Percentiles rank a stretch among this genome's conserved stretches.
phyloP scores from a whole-genome alignment of 2,797 vertebrate species.

The Epinephelus malabaricus region DNA sequence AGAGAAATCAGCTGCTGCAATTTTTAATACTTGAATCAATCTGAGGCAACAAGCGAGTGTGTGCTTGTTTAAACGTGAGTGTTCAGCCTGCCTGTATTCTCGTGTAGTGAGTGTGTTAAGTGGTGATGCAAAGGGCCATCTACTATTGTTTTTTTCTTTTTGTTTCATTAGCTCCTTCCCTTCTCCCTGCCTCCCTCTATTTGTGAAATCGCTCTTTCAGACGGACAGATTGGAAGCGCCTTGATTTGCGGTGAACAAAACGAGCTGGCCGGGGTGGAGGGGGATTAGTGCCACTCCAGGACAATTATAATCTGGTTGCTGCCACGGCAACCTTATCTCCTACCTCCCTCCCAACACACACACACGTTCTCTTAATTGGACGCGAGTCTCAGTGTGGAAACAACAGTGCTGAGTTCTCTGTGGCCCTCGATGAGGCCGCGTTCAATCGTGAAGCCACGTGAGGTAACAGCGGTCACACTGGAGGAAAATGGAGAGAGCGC shows the following conservation, averaged over 20 bases:
- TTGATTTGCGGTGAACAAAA: constrained; percentile 68
- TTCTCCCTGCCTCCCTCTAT: constrained; percentile 41
- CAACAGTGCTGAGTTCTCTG: constrained; percentile 21
- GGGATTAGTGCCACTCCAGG: constrained; percentile 74
- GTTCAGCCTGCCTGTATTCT: not conserved
- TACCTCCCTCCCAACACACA: constrained; percentile 44
- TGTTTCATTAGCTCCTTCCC: constrained; percentile 57
- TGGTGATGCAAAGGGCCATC: constrained; percentile 27
- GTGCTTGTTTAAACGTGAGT: not conserved
- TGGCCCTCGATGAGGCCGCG: constrained; percentile 1
- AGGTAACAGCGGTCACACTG: constrained; percentile 27
- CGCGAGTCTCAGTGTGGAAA: constrained; percentile 44
- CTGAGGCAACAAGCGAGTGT: not conserved
- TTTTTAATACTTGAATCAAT: not conserved
- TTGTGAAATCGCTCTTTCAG: constrained; percentile 47
- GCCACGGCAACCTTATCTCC: constrained; percentile 70
- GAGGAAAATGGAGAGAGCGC: constrained; percentile 18
- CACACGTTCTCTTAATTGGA: constrained; percentile 67
- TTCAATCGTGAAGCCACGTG: constrained; percentile 23
- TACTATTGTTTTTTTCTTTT: constrained; percentile 24
- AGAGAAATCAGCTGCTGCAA: not conserved
- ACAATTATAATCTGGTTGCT: constrained; percentile 72
- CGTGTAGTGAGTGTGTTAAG: constrained; percentile 1
- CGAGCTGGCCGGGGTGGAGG: constrained; percentile 44
- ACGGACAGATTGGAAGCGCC: constrained; percentile 59